phyloP scores from a whole-genome alignment of 2,797 vertebrate species.

The Gymnothorax reevesii region DNA sequence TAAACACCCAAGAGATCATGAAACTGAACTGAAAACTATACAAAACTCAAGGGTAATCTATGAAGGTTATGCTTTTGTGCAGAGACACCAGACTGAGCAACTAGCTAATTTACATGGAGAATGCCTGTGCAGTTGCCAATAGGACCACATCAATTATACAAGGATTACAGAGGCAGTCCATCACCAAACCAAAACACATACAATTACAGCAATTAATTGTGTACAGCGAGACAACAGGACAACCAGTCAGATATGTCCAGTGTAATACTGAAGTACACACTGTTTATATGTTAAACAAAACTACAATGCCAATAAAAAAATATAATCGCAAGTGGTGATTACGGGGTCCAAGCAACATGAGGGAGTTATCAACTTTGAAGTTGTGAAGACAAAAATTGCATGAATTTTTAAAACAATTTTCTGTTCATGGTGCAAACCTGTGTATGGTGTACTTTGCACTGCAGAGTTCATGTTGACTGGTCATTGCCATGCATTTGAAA shows the following conservation, averaged over 20 bases:
- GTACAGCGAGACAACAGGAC: background rate
- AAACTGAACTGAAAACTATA: background rate
- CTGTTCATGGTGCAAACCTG: too few species aligned
- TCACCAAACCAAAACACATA: slow-evolving; percentile 2
- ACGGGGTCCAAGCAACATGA: too few species aligned
- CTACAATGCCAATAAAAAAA: background rate
- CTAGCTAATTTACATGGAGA: slow-evolving; percentile 12
- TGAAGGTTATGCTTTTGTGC: background rate
- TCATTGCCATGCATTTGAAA: too few species aligned
- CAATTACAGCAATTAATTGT: slow-evolving; percentile 20
- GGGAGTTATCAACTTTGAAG: too few species aligned
- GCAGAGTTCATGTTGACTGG: too few species aligned
- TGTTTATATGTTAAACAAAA: background rate
- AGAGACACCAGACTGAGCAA: slow-evolving; percentile 15
- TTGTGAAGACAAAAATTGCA: too few species aligned
- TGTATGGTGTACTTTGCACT: too few species aligned
- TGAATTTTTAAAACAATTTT: too few species aligned
- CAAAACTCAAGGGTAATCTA: background rate
- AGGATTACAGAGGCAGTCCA: slow-evolving; percentile 12
- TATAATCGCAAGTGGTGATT: too few species aligned
- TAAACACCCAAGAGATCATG: background rate
- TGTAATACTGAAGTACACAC: slow-evolving; percentile 10
- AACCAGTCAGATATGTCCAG: background rate
- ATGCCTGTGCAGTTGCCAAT: slow-evolving; percentile 21
- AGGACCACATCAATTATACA: slow-evolving; percentile 26